These are phyloP conservation scores for Ceyx cyanopectus DNA, from an alignment of 2,113 vertebrate genomes.

Conservation along the genomic window DNA sequence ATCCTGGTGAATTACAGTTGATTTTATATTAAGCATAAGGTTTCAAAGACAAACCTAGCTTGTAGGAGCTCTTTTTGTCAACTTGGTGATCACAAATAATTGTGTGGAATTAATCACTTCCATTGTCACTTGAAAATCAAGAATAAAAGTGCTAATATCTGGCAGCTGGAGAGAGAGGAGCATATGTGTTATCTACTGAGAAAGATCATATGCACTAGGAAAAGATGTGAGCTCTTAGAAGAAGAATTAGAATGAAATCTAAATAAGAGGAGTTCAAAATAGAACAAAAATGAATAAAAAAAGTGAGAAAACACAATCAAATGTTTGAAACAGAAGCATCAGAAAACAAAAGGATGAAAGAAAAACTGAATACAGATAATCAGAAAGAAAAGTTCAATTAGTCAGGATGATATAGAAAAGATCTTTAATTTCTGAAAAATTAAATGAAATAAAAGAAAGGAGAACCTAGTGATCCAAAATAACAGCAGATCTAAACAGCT, in stretches of 20 bases:
- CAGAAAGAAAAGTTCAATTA: neutral
- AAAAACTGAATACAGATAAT: neutral
- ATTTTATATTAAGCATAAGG: neutral
- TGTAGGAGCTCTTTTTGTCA: neutral
- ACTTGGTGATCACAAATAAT: constrained; percentile 9
- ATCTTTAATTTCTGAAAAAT: neutral
- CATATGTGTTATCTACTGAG: neutral
- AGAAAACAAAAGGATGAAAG: neutral
- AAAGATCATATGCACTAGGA: neutral
- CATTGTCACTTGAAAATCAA: constrained; percentile 45
- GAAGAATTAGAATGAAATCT: constrained; percentile 27
- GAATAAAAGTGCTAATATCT: constrained; percentile 28
- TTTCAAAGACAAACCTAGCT: neutral
- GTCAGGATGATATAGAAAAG: neutral
- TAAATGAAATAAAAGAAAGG: neutral
- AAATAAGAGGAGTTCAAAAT: constrained; percentile 17
- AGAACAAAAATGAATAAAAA: neutral
- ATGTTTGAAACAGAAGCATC: neutral
- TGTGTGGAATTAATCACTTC: constrained; percentile 16
- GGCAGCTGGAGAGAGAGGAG: neutral
- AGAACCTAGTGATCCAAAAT: neutral
- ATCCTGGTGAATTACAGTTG: neutral
- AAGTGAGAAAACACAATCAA: neutral
- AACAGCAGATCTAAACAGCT: neutral
- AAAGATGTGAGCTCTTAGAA: neutral